Evolutionary conservation across 2,797 vertebrate genomes (phyloP), one percentile per base, ranked within the genome.

Genomic region (Sebastes iracundus): DNA sequence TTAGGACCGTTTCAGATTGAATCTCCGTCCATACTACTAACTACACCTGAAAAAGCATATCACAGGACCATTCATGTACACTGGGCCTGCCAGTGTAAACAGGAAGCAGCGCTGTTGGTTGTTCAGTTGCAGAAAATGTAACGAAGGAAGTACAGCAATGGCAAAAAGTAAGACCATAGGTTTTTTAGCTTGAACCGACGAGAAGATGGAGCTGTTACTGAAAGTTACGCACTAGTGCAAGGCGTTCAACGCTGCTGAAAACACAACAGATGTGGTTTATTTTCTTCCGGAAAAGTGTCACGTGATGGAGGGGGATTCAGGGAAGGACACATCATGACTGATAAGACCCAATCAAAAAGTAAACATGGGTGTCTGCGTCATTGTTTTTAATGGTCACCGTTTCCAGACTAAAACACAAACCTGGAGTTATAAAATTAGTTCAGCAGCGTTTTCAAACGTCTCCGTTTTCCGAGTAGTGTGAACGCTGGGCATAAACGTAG

Each of bases 141-240:
- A 52, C 18, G 4, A 52, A n/a, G 46, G 46, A 52, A 52, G 46
- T n/a, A 52, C 46, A 52, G 46, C 8, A n/a, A n/a, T 52, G 9
- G 33, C 1, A n/a, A 52, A 52, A 52, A n/a, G 46, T 52, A 52
- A 0, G 46, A 52, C 18, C 46, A n/a, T 8, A 52, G 46, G 0
- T 52, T 9, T n/a, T 0, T 52, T 52, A 0, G 46, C 46, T 52
- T 52, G 46, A 8, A 52, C 46, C 46, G 0, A 52, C 18, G 18
- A 52, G 7, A 8, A 52, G 46, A 7, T 52, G 46, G 46, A 52
- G 46, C 46, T 0, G 18, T 52, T 20, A 52, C 46, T 52, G 46
- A n/a, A 52, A 3, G 42, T 7, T 1, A 18, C 42, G 16, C 14
- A 46, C 42, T 46, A 46, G 42, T 46, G 42, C 42, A 46, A 0